phyloP scores from a whole-genome alignment of 2,888 invertebrate species.

The Agrotis ipsilon region DNA sequence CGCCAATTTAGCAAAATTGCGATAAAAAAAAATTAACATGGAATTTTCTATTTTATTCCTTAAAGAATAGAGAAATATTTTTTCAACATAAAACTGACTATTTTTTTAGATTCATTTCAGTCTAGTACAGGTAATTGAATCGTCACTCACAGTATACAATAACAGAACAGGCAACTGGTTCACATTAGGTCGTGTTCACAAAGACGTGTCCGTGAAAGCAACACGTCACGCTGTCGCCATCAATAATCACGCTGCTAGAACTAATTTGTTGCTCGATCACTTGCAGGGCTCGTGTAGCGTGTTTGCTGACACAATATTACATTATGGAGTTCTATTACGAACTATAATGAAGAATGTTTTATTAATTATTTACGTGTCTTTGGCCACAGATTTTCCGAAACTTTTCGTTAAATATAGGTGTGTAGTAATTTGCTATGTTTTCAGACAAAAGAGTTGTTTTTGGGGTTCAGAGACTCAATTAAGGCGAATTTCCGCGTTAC shows the following conservation, averaged over 20 bases:
- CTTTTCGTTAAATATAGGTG: too few relatives aligned
- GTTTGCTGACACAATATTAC: slow-evolving; percentile 9
- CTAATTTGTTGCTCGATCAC: slow-evolving; percentile 18
- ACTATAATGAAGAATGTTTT: neutral
- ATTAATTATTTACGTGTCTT: neutral
- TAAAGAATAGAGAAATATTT: too few relatives aligned
- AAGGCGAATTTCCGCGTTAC: too few relatives aligned
- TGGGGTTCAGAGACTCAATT: too few relatives aligned
- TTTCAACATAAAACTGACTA: too few relatives aligned
- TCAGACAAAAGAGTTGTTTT: too few relatives aligned
- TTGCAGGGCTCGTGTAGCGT: slow-evolving; percentile 13
- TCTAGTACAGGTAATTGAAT: slow-evolving; percentile 24
- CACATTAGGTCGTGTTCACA: slow-evolving; percentile 23
- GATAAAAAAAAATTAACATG: too few relatives aligned
- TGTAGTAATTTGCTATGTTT: too few relatives aligned
- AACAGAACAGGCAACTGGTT: slow-evolving; percentile 10
- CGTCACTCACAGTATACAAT: slow-evolving; percentile 22
- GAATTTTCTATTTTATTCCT: too few relatives aligned
- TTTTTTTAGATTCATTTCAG: neutral
- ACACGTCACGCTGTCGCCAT: slow-evolving; percentile 25
- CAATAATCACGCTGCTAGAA: slow-evolving; percentile 38
- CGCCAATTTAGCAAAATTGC: too few relatives aligned
- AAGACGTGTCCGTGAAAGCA: slow-evolving; percentile 26
- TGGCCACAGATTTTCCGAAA: too few relatives aligned
- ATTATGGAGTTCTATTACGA: neutral